Conservation (phyloP, 2,797 vertebrate genomes). For the Tragopan temminckii region DNA sequence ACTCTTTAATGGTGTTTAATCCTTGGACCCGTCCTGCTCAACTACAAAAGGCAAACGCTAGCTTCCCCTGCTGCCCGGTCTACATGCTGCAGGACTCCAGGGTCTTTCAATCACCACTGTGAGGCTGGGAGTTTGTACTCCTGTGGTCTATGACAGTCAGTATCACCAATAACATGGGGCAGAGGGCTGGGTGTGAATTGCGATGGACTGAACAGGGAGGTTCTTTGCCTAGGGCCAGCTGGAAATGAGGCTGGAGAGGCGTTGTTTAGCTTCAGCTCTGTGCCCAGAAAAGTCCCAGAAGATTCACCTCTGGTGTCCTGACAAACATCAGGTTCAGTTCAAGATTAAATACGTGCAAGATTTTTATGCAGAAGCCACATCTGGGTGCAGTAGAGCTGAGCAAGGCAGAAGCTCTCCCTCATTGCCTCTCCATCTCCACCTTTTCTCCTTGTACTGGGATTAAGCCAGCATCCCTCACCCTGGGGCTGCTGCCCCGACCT, state of each 20-base stretch:
- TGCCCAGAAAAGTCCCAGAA: background rate
- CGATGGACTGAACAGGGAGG: background rate
- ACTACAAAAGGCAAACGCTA: rapidly evolving
- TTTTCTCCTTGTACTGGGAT: rapidly evolving
- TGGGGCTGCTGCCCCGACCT: rapidly evolving
- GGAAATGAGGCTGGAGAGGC: background rate
- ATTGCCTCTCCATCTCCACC: rapidly evolving
- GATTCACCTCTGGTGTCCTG: rapidly evolving
- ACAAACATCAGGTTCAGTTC: background rate
- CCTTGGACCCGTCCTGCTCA: background rate
- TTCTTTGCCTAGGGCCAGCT: background rate
- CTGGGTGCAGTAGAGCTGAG: background rate
- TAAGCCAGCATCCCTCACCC: background rate
- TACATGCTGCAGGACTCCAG: background rate
- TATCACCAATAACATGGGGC: background rate
- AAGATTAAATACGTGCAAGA: background rate
- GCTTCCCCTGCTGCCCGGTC: background rate
- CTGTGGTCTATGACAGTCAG: background rate
- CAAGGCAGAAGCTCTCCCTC: background rate
- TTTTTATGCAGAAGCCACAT: rapidly evolving
- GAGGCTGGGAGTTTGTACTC: background rate
- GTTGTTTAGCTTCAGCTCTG: background rate
- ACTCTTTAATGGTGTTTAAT: background rate
- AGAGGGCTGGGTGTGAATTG: rapidly evolving
- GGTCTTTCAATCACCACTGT: background rate